Evolutionary conservation across 2,113 vertebrate genomes (phyloP), one percentile per base, ranked within the genome.

Genomic region (Eupsittula cactorum): DNA sequence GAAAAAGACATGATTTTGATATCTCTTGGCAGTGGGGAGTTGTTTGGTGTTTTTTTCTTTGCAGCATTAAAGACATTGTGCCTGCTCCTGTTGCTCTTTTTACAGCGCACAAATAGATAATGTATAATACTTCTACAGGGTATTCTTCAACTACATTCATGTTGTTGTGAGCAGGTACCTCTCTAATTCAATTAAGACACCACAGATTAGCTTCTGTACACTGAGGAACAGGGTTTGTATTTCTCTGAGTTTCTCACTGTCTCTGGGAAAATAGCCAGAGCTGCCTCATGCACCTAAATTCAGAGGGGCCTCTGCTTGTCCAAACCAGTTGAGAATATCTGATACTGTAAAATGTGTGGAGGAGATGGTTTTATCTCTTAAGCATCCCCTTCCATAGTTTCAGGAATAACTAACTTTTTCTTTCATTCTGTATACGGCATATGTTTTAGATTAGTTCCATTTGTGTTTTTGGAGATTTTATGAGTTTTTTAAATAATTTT

Each of bases 381-480:
- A 86, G 35, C 10, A 87, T 85, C 52, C 31, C 50, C 55, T 77
- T 53, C 73, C 73, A 47, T 77, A 88, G 63, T 82, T 95, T 96
- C 74, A 94, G 42, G 55, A 89, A 92, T 44, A 92, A 90, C 77
- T 60, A 94, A 93, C 82, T 77, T 94, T 96, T 96, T 69, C 88
- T 75, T 73, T 92, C 93, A 93, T 94, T 46, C 85, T 94, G 70
- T 91, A 95, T 64, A 31, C 69, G 82, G 82, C 86, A 83, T 76
- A 64, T 92, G 64, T 91, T 95, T 97, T 95, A 84, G 37, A 94
- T 96, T 87, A 96, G 96, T 96, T 96, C 91, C 92, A 89, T 93
- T 97, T 97, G 92, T 86, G 47, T 78, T 91, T 96, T 96, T 93
- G 86, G 95, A 91, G 75, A 75, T 90, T 98, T 97, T 95, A 95